Evolutionary conservation across 2,113 vertebrate genomes (phyloP).

Genomic region (Megaleporinus macrocephalus): DNA sequence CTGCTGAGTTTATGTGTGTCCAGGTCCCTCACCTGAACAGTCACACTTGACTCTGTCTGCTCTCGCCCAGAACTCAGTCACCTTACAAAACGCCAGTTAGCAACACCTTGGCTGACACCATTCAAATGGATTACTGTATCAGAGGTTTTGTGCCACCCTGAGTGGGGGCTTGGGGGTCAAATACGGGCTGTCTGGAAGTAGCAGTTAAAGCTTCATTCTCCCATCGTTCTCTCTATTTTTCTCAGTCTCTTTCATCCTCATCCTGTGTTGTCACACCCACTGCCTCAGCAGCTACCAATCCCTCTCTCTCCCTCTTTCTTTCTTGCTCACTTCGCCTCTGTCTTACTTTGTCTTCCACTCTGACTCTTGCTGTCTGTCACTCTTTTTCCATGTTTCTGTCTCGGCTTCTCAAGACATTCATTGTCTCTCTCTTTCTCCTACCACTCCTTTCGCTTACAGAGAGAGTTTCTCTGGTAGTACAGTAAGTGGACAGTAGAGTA

Average conservation of each 20-base stretch:
- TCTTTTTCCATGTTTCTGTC: background rate
- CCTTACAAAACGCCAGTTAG: conserved; percentile 12
- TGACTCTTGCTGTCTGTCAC: background rate
- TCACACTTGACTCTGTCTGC: conserved; percentile 12
- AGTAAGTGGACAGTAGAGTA: background rate
- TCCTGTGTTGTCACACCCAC: background rate
- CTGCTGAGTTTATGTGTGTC: conserved; percentile 4
- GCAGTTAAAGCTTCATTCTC: conserved; percentile 6
- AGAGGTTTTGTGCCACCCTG: conserved; percentile 34
- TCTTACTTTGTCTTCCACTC: background rate
- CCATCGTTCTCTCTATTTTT: background rate
- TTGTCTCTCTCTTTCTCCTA: background rate
- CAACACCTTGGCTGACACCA: conserved; percentile 33
- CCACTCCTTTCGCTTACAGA: background rate
- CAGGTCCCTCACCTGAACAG: conserved; percentile 32
- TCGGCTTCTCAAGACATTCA: background rate
- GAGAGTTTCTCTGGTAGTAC: background rate
- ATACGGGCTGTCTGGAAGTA: conserved; percentile 39
- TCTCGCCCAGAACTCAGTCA: conserved; percentile 42
- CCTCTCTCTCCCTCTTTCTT: background rate
- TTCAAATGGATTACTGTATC: conserved; percentile 55
- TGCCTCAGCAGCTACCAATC: background rate
- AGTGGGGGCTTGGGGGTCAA: conserved; percentile 43
- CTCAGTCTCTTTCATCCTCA: background rate
- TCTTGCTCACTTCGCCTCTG: background rate